Percentiles rank a stretch among this genome's conserved stretches.
Evolutionary conservation across 2,888 invertebrate species (phyloP).

Genomic region (Agrenia bidenticulata): DNA sequence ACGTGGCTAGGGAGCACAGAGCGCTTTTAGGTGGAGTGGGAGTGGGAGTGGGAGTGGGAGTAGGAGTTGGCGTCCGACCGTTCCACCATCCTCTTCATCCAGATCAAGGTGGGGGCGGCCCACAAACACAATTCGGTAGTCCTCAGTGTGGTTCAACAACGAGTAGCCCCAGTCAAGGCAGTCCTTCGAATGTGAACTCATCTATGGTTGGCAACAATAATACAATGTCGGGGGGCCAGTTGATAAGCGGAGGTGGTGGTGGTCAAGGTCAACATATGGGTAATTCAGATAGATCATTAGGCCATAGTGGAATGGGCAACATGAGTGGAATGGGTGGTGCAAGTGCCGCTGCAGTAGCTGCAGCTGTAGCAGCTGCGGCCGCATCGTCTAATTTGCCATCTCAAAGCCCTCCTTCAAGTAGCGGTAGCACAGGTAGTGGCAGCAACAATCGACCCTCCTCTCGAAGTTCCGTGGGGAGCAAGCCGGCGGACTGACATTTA

Average conservation of each 20-base stretch:
- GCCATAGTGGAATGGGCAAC: constrained; percentile 45
- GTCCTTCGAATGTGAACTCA: constrained; percentile 44
- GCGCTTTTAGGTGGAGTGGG: constrained; percentile 48
- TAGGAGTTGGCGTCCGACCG: constrained; percentile 43
- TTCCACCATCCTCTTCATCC: constrained; percentile 52
- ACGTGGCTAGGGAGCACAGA: constrained; percentile 78
- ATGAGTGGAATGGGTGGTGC: constrained; percentile 49
- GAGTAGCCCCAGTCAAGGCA: constrained; percentile 52
- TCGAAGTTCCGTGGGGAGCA: constrained; percentile 49
- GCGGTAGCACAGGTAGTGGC: constrained; percentile 41
- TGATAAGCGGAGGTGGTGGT: constrained; percentile 43
- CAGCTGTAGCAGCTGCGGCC: constrained; percentile 46
- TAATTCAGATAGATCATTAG: constrained; percentile 31
- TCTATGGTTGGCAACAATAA: constrained; percentile 37
- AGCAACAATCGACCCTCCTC: constrained; percentile 52
- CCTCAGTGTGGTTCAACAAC: constrained; percentile 34
- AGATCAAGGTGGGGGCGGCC: constrained; percentile 44
- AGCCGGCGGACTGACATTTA: constrained; percentile 53
- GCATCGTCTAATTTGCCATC: constrained; percentile 43
- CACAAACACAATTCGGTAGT: constrained; percentile 45
- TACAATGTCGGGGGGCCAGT: constrained; percentile 41
- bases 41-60: too few relatives aligned
- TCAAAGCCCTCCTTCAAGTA: constrained; percentile 47
- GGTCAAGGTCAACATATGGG: constrained; percentile 40
- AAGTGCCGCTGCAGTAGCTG: constrained; percentile 45